Evolutionary conservation across 2,113 vertebrate genomes (phyloP), one percentile per base, ranked within the genome.

Genomic region (Mastomys coucha): DNA sequence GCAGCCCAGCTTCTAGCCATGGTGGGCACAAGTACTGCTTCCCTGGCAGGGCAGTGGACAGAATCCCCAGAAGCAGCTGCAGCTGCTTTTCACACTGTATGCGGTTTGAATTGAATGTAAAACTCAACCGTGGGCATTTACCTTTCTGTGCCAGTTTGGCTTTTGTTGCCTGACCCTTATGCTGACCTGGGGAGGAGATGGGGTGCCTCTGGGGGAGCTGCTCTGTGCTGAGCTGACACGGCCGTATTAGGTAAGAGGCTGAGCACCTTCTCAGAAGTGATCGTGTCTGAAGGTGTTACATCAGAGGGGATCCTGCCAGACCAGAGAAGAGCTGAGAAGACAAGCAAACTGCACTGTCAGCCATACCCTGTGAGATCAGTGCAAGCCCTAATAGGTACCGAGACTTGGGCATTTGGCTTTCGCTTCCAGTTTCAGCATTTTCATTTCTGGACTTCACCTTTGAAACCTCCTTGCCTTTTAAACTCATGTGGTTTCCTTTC

Each of bases 21-120:
- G 93, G 93, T 28, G 81, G 98, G 96, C 96, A 80, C 91, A 96
- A 97, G 98, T 96, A 96, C 95, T 90, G 96, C 98, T 97, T 95
- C 97, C 97, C 53, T 36, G 97, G 98, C 98, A 92, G 98, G 96
- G 98, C 98, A 98, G 98, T 96, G 97, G 97, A 92, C 97, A 69
- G 97, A 87, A 88, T 63, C 91, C 93, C 81, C 80, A 45, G 98
- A 96, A 98, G 98, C 97, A 39, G 93, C 72, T 91, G 96, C 94
- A 82, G 97, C 97, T 96, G 92, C 97, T 96, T 97, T 36, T 94
- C 69, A 65, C 2, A 97, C 98, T 98, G 98, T 98, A 98, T 98
- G 98, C 94, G 92, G 98, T 98, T 96, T 98, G 98, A 98, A 98
- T 98, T 98, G 98, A 99, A 98, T 98, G 98, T 99, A 98, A 96